Evolutionary conservation across 2,797 vertebrate genomes (phyloP).

Genomic region (Gobionotothen gibberifrons): DNA sequence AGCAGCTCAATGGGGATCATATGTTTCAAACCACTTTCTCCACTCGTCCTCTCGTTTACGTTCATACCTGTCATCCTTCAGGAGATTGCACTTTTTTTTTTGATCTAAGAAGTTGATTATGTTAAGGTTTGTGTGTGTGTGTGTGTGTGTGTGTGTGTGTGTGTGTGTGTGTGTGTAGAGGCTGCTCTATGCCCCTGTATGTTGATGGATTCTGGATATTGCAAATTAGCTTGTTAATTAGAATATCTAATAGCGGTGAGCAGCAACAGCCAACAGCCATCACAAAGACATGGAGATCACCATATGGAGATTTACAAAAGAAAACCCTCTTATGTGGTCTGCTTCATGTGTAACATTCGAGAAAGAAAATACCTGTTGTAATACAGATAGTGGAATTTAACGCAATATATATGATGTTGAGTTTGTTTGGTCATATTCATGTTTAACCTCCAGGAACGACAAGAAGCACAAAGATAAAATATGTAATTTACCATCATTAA

Average conservation of each 20-base stretch:
- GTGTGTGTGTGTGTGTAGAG: conserved; percentile 50
- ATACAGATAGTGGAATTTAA: conserved; percentile 17
- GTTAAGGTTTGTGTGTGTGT: conserved; percentile 5
- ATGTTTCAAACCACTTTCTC: conserved; percentile 64
- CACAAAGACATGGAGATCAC: conserved; percentile 52
- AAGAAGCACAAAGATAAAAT: conserved; percentile 32
- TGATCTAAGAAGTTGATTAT: background rate
- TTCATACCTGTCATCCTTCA: conserved; percentile 68
- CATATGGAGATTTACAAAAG: conserved; percentile 32
- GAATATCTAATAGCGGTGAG: conserved; percentile 69
- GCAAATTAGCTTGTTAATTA: conserved; percentile 85
- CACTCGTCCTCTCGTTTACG: conserved; percentile 56
- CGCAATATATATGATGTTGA: background rate
- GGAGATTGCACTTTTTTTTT: conserved; percentile 22
- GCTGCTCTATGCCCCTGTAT: conserved; percentile 55
- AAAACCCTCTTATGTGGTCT: background rate
- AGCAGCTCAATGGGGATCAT: conserved; percentile 73
- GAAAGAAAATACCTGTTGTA: background rate
- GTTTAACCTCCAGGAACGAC: conserved; percentile 33
- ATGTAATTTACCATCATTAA: conserved; percentile 37
- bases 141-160: conserved; percentile 6
- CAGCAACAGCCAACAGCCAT: conserved; percentile 39
- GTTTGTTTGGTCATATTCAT: conserved; percentile 10
- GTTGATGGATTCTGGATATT: conserved; percentile 74
- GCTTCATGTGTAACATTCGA: conserved; percentile 10